These are phyloP conservation scores for Trichogramma evanescens DNA, from an alignment of 2,888 invertebrate species.

Conservation along the genomic window DNA sequence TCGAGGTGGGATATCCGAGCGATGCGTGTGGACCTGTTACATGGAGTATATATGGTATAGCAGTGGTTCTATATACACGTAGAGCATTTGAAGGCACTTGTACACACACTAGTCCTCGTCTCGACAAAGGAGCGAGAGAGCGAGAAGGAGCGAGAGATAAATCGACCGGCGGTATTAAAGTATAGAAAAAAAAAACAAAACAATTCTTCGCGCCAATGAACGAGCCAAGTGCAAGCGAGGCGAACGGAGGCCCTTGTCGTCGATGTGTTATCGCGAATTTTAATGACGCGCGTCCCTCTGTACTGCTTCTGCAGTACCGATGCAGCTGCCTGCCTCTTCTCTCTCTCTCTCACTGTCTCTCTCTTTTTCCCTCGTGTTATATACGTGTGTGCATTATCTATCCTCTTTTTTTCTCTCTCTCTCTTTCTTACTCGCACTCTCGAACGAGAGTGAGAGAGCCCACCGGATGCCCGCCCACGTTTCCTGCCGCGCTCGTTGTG, in stretches of 20 bases:
- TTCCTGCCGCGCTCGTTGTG: background rate
- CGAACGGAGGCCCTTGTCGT: constrained; percentile 35
- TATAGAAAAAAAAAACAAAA: background rate
- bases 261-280: constrained; percentile 49
- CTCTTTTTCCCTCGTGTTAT: too few relatives aligned
- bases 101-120: constrained; percentile 38
- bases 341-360: background rate
- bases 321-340: constrained; percentile 22
- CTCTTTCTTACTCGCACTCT: background rate
- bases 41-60: background rate
- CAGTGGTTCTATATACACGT: constrained; percentile 21
- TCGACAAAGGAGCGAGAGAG: constrained; percentile 32
- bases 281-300: constrained; percentile 45
- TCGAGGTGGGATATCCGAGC: too few relatives aligned
- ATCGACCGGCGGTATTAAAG: constrained; percentile 40
- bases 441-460: too few relatives aligned
- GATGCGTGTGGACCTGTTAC: too few relatives aligned
- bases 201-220: constrained; percentile 40
- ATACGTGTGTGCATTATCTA: too few relatives aligned
- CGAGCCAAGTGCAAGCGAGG: constrained; percentile 12
- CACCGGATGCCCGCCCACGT: background rate
- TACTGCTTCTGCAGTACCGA: constrained; percentile 28
- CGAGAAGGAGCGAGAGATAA: constrained; percentile 22
- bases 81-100: constrained; percentile 43
- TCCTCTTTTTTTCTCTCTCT: background rate